Base-by-base conservation (phyloP, 2,113 vertebrate species). In the Embiotoca jacksoni region DNA sequence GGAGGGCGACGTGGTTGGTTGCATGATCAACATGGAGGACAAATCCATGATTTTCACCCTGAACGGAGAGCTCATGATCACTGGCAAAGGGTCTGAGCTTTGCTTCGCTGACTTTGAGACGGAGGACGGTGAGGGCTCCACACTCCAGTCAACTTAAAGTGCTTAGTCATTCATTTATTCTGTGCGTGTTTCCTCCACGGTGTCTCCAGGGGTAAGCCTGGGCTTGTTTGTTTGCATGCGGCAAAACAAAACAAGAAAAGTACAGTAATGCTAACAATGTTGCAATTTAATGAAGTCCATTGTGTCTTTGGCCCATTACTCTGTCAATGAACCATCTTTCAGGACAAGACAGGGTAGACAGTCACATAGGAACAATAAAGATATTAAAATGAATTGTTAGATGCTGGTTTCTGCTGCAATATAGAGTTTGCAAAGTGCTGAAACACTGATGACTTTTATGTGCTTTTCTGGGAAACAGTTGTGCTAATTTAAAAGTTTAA, bases 21-120 rank as follows among this genome's bases (percentile, higher is more conserved):
- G 97, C 83, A 97, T 99, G 97, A 99, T 99, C 92, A 98, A 98
- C 82, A 94, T 99, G 94, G 96, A 98, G 85, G 98, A 99, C 82
- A 97, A 98, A 70, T 98, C 97, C 5, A 98, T 99, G 93, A 96
- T 99, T 82, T 99, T 99, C 93, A 99, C 98, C n/a, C 91, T 99
- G 78, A 99, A 99, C 54, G 98, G 98, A 86, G 98, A 99, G 64
- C 92, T 99, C 23, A 91, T 99, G 64, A 99, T 99, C 91, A 98
- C 98, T 78, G 96, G 80, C 93, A 98, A 96, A 91, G 98, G 98
- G 74, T 99, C 98, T 37, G 98, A 99, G 93, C 97, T 99, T 37
- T 96, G 96, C 2, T 99, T 99, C 37, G 68, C 96, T 61, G 98
- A 99, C 91, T 99, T 99, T 72, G 97, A 97, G 88, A 92, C 96